Conservation (phyloP, 2,797 vertebrate species). For the Spatula versicolor region DNA sequence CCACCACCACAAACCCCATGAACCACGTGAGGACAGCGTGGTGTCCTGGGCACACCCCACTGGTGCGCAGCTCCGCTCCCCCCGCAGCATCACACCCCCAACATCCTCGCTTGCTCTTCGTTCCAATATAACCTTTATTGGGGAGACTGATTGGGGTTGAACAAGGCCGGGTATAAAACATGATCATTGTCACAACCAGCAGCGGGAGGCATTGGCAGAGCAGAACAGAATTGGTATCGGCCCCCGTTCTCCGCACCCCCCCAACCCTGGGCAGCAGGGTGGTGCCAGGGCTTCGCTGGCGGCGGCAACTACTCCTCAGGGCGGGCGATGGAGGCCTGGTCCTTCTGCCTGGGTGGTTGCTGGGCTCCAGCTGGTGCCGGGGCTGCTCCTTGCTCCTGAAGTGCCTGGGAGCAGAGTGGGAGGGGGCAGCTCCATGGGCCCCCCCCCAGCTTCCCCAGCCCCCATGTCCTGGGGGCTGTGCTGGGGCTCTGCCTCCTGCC, state of each 20-base stretch:
- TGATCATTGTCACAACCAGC: slow-evolving; percentile 53
- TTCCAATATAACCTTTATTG: slow-evolving; percentile 75
- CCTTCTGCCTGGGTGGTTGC: neutral
- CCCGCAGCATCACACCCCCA: fast-evolving
- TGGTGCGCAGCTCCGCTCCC: fast-evolving
- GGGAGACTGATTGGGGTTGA: slow-evolving; percentile 43
- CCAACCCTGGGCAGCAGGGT: neutral
- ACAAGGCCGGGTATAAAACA: slow-evolving; percentile 73
- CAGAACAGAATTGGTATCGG: neutral
- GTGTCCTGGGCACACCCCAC: fast-evolving
- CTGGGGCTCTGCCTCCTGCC: neutral
- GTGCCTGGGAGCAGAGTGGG: neutral
- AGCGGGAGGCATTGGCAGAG: slow-evolving; percentile 57
- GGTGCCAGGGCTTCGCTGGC: neutral
- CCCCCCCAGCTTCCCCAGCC: neutral
- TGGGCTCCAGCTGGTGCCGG: neutral
- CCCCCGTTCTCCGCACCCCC: neutral
- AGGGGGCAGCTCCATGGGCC: neutral
- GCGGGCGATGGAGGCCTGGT: fast-evolving
- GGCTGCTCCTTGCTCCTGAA: neutral
- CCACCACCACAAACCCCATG: fast-evolving
- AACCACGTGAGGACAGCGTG: fast-evolving
- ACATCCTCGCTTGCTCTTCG: fast-evolving
- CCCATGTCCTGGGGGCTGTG: neutral
- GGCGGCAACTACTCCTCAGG: neutral